Conservation (phyloP, 2,888 invertebrate species). For the Periphyllus acericola region DNA sequence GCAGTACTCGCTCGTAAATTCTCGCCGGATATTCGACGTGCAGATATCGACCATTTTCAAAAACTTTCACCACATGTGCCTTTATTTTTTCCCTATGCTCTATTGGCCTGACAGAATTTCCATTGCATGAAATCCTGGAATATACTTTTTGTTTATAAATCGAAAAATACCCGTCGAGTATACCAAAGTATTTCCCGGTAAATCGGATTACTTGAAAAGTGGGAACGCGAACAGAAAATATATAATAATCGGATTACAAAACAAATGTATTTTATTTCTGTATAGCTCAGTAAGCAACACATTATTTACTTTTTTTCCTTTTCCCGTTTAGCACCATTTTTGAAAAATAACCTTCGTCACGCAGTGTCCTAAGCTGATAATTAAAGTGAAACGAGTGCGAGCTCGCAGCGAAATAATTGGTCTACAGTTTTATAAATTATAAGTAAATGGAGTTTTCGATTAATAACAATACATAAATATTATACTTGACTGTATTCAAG, state of each 20-base stretch:
- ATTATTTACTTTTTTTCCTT: conserved; percentile 28
- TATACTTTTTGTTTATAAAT: conserved; percentile 40
- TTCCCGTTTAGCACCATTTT: conserved; percentile 19
- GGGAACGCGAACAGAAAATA: conserved; percentile 45
- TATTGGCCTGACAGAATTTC: neutral
- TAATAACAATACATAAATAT: neutral
- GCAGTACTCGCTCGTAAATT: neutral
- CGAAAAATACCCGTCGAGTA: conserved; percentile 29
- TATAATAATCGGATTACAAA: conserved; percentile 57
- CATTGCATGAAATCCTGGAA: neutral
- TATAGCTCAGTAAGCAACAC: neutral
- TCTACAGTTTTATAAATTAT: neutral
- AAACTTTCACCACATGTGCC: neutral
- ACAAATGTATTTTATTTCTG: conserved; percentile 50
- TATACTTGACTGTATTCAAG: neutral
- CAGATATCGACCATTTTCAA: neutral
- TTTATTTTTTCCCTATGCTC: neutral
- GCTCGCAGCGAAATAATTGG: neutral
- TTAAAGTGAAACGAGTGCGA: neutral
- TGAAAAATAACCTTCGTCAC: neutral
- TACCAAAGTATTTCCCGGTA: conserved; percentile 30
- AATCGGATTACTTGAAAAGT: conserved; percentile 53
- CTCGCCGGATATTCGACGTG: neutral
- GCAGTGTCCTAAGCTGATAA: neutral
- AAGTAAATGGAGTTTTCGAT: neutral